Conservation (phyloP, 2,888 invertebrate species). For the Psylliodes chrysocephalus region DNA sequence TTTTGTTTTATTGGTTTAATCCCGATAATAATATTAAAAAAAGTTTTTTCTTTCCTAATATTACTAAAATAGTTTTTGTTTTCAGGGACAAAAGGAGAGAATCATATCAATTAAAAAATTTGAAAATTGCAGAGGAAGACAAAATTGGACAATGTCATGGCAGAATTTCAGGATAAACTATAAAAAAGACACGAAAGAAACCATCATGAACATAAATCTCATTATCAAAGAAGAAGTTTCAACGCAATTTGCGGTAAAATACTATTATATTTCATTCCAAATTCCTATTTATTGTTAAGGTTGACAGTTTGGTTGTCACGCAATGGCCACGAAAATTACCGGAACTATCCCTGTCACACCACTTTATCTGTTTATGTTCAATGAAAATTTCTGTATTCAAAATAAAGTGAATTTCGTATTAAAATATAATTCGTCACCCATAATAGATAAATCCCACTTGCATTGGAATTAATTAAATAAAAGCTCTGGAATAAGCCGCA, state of each 20-base stretch:
- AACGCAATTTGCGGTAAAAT: constrained; percentile 46
- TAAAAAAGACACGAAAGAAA: constrained; percentile 28
- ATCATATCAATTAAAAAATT: constrained; percentile 19
- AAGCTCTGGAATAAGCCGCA: constrained; percentile 9
- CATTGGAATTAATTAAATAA: constrained; percentile 20
- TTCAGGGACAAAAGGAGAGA: not conserved
- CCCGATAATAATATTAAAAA: no score
- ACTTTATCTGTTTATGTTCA: no score
- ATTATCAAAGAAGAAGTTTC: constrained; percentile 42
- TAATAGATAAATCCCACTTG: constrained; percentile 15
- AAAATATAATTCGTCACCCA: not conserved
- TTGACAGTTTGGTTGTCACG: no score
- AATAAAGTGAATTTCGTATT: no score
- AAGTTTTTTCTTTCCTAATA: no score
- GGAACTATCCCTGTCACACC: no score
- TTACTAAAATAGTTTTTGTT: no score
- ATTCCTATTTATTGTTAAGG: no score
- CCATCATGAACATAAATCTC: constrained; percentile 41
- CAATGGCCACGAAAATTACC: no score
- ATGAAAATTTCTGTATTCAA: no score
- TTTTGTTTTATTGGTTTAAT: no score
- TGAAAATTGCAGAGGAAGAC: constrained; percentile 49
- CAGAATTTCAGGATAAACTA: constrained; percentile 11
- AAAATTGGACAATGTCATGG: constrained; percentile 37
- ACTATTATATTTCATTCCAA: no score